These are phyloP conservation scores for Marronus borbonicus DNA, from an alignment of 2,888 invertebrate species.

Conservation along the genomic window DNA sequence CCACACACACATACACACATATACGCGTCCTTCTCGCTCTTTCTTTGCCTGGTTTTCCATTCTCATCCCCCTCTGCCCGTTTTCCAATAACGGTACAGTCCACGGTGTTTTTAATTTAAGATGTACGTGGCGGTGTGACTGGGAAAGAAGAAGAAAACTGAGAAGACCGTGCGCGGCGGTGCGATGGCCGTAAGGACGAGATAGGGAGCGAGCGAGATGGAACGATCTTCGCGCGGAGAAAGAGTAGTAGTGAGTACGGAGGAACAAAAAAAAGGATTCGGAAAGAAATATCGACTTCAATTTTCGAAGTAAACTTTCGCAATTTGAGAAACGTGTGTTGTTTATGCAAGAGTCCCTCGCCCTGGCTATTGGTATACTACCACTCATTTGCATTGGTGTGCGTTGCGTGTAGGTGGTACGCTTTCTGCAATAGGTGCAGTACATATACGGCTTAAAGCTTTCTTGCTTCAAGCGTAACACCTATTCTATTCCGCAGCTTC, in stretches of 20 bases:
- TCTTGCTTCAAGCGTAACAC: background rate
- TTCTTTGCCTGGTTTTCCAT: slow-evolving; percentile 44
- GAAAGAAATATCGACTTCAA: slow-evolving; percentile 60
- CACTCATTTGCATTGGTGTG: slow-evolving; percentile 46
- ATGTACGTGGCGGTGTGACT: slow-evolving; percentile 61
- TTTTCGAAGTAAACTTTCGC: slow-evolving; percentile 58
- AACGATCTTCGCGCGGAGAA: slow-evolving; percentile 18
- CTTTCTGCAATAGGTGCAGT: background rate
- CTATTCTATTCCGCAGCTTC: too few species aligned
- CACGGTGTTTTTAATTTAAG: slow-evolving; percentile 65
- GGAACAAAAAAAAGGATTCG: slow-evolving; percentile 48
- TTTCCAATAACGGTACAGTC: slow-evolving; percentile 62
- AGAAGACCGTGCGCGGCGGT: slow-evolving; percentile 21
- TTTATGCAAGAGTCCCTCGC: slow-evolving; percentile 52
- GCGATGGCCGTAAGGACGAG: slow-evolving; percentile 22
- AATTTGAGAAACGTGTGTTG: slow-evolving; percentile 57
- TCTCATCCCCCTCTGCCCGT: slow-evolving; percentile 53
- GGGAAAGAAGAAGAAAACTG: slow-evolving; percentile 48
- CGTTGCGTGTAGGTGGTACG: background rate
- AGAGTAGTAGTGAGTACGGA: slow-evolving; percentile 33
- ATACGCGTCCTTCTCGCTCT: slow-evolving; percentile 52
- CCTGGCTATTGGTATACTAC: slow-evolving; percentile 24
- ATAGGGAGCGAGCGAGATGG: slow-evolving; percentile 32
- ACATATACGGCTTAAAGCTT: background rate
- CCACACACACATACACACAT: slow-evolving; percentile 39